Evolutionary conservation across 2,797 vertebrate species (phyloP), one percentile per base, ranked within the genome.

Genomic region (Sitta carolinensis): DNA sequence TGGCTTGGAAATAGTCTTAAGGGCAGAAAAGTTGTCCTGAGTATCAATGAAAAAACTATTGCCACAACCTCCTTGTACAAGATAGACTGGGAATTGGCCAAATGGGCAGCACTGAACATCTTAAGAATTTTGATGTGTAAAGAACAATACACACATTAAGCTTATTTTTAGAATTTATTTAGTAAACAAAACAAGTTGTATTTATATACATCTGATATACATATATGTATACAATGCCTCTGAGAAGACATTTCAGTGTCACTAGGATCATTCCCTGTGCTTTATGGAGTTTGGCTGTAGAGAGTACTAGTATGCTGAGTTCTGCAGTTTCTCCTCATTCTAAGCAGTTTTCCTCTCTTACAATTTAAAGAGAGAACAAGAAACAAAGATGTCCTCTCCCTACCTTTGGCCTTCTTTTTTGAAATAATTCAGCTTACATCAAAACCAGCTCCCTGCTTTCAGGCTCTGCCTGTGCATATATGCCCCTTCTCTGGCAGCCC

Each of bases 41-140:
- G 50, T 32, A 47, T 13, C 38, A 66, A 13, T 3, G 48, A 14
- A 64, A 84, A 76, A 66, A 40, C 3, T 36, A 48, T 2, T 80
- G 47, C 43, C 50, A 85, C 27, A 40, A 73, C 3, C 18, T 59
- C 36, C 54, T 50, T 5, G 11, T 14, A 8, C 62, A 73, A 83
- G 42, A 57, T 17, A 92, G 22, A 72, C 11, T 0, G 0, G 13
- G 15, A 89, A 69, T 9, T 3, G 4, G 42, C 50, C 3, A 1
- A 30, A 59, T 3, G 6, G 7, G 29, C 67, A 79, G 51, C 54
- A 66, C 4, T 1, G 2, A 54, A 10, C 22, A 16, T 1, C 0
- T 32, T 22, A 76, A 45, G 36, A 66, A 51, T 47, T 82, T 0
- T 63, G 34, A 23, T 13, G 26, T 36, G 17, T 67, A 52, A 76